These are phyloP conservation scores for Pseudococcus longispinus DNA, from an alignment of 2,888 invertebrate genomes.

Conservation along the genomic window DNA sequence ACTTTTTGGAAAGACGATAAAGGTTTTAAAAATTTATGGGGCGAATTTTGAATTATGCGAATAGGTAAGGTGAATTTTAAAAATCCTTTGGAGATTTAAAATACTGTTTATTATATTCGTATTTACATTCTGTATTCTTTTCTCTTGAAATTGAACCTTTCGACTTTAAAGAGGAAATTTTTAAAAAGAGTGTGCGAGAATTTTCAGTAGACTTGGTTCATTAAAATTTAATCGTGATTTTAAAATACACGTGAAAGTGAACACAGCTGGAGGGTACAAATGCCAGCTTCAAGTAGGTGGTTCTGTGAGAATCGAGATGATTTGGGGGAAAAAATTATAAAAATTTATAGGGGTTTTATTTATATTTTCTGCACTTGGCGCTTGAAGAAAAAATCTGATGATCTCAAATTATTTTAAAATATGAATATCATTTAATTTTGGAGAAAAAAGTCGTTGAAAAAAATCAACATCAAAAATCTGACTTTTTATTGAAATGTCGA, in stretches of 20 bases:
- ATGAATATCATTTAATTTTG: too few species aligned
- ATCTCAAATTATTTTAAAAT: too few species aligned
- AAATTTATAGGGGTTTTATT: too few species aligned
- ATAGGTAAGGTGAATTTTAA: neutral
- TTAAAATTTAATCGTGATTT: neutral
- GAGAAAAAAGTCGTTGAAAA: too few species aligned
- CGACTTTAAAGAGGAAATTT: neutral
- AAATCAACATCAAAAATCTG: too few species aligned
- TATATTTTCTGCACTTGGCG: too few species aligned
- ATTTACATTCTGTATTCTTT: neutral
- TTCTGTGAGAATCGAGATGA: too few species aligned
- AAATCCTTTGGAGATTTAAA: neutral
- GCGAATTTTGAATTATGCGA: neutral
- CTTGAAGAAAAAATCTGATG: too few species aligned
- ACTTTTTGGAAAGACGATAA: neutral
- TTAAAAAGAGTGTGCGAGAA: neutral
- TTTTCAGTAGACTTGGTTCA: neutral
- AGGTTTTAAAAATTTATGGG: neutral
- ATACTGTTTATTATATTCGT: neutral
- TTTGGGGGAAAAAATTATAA: too few species aligned
- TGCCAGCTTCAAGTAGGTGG: too few species aligned
- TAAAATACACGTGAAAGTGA: too few species aligned
- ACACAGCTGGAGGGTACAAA: neutral
- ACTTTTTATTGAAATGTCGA: too few species aligned
- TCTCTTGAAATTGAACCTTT: neutral